Conservation (phyloP, 2,888 invertebrate genomes). For the Encarsia formosa region DNA sequence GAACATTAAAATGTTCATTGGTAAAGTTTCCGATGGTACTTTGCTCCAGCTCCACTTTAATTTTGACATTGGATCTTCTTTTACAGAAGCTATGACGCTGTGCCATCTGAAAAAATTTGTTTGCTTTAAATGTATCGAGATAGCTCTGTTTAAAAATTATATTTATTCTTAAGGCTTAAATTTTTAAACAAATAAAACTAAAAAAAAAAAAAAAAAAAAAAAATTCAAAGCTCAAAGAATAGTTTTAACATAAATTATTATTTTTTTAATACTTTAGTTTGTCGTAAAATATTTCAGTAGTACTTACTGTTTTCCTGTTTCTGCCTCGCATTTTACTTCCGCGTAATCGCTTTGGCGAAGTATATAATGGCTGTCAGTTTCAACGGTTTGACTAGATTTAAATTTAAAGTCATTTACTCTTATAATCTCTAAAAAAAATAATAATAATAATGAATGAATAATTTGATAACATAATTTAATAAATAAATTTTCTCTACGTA, state of each 20-base stretch:
- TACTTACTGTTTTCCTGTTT: slow-evolving; percentile 51
- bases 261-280: too few relatives aligned
- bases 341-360: slow-evolving; percentile 69
- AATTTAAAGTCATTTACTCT: slow-evolving; percentile 63
- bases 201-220: too few relatives aligned
- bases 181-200: too few relatives aligned
- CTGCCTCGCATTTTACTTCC: slow-evolving; percentile 61
- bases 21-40: slow-evolving; percentile 50
- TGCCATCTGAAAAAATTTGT: slow-evolving; percentile 63
- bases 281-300: too few relatives aligned
- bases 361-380: slow-evolving; percentile 58
- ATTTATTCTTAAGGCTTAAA: too few relatives aligned
- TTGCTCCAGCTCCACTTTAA: slow-evolving; percentile 53
- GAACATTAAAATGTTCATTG: slow-evolving; percentile 74
- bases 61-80: slow-evolving; percentile 51
- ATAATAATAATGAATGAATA: neutral
- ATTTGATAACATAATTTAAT: neutral
- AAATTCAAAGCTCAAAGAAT: too few relatives aligned
- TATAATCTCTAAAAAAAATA: slow-evolving; percentile 59
- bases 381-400: slow-evolving; percentile 55
- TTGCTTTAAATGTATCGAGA: too few relatives aligned
- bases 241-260: too few relatives aligned
- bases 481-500: too few relatives aligned
- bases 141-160: too few relatives aligned
- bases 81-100: slow-evolving; percentile 63